A percentile compares a stretch with the other conserved stretches of the same genome.
Evolutionary conservation across 2,888 invertebrate species (phyloP).

Genomic region (Catotricha subobsoleta): DNA sequence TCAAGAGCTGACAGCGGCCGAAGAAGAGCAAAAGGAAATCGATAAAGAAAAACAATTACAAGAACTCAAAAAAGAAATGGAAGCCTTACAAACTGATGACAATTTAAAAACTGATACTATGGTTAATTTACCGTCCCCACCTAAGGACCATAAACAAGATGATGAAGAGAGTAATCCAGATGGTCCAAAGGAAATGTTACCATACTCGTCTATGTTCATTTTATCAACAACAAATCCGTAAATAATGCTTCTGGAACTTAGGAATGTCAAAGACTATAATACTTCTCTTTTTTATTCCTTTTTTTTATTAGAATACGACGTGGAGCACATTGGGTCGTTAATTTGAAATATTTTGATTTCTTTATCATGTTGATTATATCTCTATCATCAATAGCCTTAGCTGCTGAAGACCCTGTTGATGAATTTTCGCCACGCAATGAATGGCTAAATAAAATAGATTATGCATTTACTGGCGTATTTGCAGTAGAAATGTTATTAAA

Average conservation of each 20-base stretch:
- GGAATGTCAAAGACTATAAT: neutral
- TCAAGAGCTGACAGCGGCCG: slow-evolving; percentile 93
- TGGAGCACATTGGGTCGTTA: slow-evolving; percentile 98
- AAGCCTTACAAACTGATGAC: slow-evolving; percentile 63
- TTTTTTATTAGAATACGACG: slow-evolving; percentile 59
- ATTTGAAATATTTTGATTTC: slow-evolving; percentile 98
- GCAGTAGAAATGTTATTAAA: slow-evolving; percentile 95
- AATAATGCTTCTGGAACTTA: slow-evolving; percentile 29
- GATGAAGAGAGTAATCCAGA: slow-evolving; percentile 70
- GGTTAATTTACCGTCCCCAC: slow-evolving; percentile 34
- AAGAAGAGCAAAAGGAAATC: slow-evolving; percentile 94
- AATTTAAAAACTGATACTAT: slow-evolving; percentile 38
- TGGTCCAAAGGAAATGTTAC: slow-evolving; percentile 99
- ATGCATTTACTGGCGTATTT: slow-evolving; percentile 99
- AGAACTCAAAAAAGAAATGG: slow-evolving; percentile 89
- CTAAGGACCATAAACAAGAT: slow-evolving; percentile 46
- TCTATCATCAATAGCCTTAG: slow-evolving; percentile 96
- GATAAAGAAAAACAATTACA: slow-evolving; percentile 82
- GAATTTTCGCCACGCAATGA: slow-evolving; percentile 68
- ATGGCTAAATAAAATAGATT: slow-evolving; percentile 94
- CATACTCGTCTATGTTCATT: slow-evolving; percentile 99
- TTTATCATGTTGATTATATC: slow-evolving; percentile 99
- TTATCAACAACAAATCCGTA: slow-evolving; percentile 98
- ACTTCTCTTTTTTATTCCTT: neutral
- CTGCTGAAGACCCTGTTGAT: slow-evolving; percentile 96